Evolutionary conservation across 2,113 vertebrate species (phyloP), one percentile per base, ranked within the genome.

Genomic region (Oreochromis niloticus): DNA sequence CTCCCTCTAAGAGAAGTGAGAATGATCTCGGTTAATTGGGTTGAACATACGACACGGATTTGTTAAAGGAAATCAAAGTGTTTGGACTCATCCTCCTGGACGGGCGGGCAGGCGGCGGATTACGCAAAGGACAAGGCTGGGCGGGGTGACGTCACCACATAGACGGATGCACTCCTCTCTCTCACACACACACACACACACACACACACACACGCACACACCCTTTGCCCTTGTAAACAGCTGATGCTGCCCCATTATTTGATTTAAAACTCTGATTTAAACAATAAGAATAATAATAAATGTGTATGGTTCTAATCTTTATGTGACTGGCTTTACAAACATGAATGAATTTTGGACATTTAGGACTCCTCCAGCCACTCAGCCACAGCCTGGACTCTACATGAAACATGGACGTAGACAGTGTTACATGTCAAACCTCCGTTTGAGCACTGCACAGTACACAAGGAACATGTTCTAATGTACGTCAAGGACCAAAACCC

Each of bases 121-220:
- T 87, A 92, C 89, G 82, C 82, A 17, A 81, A 78, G 46, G 46
- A 75, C 82, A 52, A 73, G 66, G 88, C 88, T 90, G 81, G 84
- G 85, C 80, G 57, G 87, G 82, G 57, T 95, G 95, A 96, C 94
- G 93, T 96, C 95, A 95, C 85, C 88, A 87, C 93, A 93, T 85
- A 93, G 94, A 86, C 88, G 91, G 94, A 91, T 11, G 87, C 86
- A 30, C 81, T 52, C 41, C 81, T 75, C 7, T 14, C 36, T 2
- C 22, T 2, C 9, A 0, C 34, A 1, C 32, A 0, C 16, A 3
- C 6, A 12, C 9, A 4, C 11, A 0, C 32, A 0, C 1, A 1
- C 43, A 0, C 27, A 0, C 7, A 0, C 3, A 1, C 17, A 41
- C 27, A 27, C 27, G 1, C 39, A 41, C 39, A 22, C 39, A 80